These are phyloP conservation scores for Protaetia brevitarsis DNA, from an alignment of 1,140 invertebrate species.

Conservation along the genomic window DNA sequence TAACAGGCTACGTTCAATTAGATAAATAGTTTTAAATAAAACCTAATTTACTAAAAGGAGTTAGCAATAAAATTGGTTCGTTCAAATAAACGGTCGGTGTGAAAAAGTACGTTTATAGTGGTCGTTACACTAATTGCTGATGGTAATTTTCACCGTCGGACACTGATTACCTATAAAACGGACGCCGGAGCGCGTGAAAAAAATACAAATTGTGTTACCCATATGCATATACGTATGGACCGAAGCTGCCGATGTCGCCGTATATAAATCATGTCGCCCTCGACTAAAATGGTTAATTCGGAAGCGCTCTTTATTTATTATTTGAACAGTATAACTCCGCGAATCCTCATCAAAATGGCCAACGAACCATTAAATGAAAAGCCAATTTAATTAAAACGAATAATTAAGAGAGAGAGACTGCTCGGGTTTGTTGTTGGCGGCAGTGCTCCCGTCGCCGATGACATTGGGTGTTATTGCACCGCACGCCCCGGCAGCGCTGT, in stretches of 20 bases:
- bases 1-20: too few relatives aligned
- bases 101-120: not conserved
- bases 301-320: slow-evolving; percentile 3
- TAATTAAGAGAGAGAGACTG: slow-evolving; percentile 32
- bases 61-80: not conserved
- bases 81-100: not conserved
- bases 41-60: too few relatives aligned
- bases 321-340: slow-evolving; percentile 20
- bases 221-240: not conserved
- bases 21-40: too few relatives aligned
- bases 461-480: too few relatives aligned
- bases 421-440: too few relatives aligned
- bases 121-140: not conserved
- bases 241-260: not conserved
- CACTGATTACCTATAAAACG: not conserved
- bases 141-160: slow-evolving; percentile 1
- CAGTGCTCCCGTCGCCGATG: too few relatives aligned
- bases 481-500: too few relatives aligned
- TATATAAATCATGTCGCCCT: not conserved
- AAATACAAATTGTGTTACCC: not conserved
- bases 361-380: slow-evolving; percentile 39
- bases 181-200: not conserved
- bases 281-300: slow-evolving; percentile 4
- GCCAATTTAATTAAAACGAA: slow-evolving; percentile 41
- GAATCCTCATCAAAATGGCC: slow-evolving; percentile 38